phyloP scores from a whole-genome alignment of 2,888 invertebrate genomes.

The Clusia tigrina region DNA sequence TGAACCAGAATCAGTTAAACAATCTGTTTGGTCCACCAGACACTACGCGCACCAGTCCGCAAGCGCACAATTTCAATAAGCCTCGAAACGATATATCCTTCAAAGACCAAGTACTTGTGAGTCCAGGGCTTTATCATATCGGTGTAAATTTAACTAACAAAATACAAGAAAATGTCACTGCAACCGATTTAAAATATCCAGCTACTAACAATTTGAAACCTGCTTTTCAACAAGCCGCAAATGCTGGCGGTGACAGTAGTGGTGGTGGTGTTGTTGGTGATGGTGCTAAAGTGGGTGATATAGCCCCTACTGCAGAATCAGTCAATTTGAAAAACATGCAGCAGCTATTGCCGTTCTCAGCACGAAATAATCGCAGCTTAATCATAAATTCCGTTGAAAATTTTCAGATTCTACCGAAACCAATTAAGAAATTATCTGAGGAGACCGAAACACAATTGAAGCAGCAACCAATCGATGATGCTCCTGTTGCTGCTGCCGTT shows the following conservation, averaged over 20 bases:
- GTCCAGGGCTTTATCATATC: slow-evolving; percentile 63
- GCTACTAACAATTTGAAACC: slow-evolving; percentile 25
- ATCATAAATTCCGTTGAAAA: slow-evolving; percentile 66
- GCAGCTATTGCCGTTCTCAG: slow-evolving; percentile 35
- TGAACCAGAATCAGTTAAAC: slow-evolving; percentile 38
- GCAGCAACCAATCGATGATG: slow-evolving; percentile 42
- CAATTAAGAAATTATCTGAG: slow-evolving; percentile 40
- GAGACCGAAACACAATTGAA: slow-evolving; percentile 41
- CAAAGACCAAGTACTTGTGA: slow-evolving; percentile 62
- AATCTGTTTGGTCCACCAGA: slow-evolving; percentile 41
- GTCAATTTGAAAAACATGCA: slow-evolving; percentile 30
- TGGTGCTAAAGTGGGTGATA: slow-evolving; percentile 35
- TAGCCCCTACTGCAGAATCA: too few relatives aligned
- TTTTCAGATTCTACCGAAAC: slow-evolving; percentile 64
- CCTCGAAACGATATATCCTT: slow-evolving; percentile 58
- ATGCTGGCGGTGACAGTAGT: not conserved
- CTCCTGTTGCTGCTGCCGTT: slow-evolving; percentile 17
- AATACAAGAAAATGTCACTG: slow-evolving; percentile 19
- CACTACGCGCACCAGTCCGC: slow-evolving; percentile 41
- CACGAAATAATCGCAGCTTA: slow-evolving; percentile 51
- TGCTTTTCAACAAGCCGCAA: slow-evolving; percentile 12
- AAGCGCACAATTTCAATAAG: slow-evolving; percentile 46
- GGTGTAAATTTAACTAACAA: slow-evolving; percentile 58
- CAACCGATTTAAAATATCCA: slow-evolving; percentile 25
- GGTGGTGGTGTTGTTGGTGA: slow-evolving; percentile 21